Conservation (phyloP, 2,888 invertebrate species). For the Dicycla oo region DNA sequence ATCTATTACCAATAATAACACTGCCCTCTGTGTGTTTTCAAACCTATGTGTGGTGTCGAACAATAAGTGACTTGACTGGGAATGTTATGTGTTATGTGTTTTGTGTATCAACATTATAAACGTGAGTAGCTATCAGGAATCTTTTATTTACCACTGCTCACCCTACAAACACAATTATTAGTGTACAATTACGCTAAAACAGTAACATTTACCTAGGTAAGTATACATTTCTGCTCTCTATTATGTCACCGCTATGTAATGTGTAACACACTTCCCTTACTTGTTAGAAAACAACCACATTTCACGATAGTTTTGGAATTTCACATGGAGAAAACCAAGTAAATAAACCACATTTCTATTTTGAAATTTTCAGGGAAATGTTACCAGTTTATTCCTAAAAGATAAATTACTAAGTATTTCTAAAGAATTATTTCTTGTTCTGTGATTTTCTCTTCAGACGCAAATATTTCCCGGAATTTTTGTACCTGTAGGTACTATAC, state of each 20-base stretch:
- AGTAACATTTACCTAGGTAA: neutral
- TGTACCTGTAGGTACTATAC: neutral
- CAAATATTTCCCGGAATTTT: slow-evolving; percentile 14
- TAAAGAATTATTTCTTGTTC: slow-evolving; percentile 19
- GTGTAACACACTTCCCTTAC: neutral
- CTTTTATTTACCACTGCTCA: no score
- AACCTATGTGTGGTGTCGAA: no score
- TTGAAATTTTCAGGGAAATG: slow-evolving; percentile 28
- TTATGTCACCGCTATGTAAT: slow-evolving; percentile 4
- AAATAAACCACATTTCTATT: slow-evolving; percentile 41
- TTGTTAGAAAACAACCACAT: slow-evolving; percentile 31
- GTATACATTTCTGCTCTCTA: neutral
- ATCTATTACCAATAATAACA: no score
- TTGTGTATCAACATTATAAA: no score
- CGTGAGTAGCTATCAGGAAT: no score
- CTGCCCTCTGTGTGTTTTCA: no score
- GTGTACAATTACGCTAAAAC: no score
- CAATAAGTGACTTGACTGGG: no score
- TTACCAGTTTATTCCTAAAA: slow-evolving; percentile 4
- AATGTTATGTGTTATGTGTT: no score
- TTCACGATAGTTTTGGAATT: slow-evolving; percentile 23
- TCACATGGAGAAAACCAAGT: slow-evolving; percentile 24
- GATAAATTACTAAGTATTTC: slow-evolving; percentile 11
- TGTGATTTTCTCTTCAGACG: slow-evolving; percentile 1
- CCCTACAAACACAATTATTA: no score